Conservation (phyloP, 1,140 invertebrate species). For the Bradynema listronoti region DNA sequence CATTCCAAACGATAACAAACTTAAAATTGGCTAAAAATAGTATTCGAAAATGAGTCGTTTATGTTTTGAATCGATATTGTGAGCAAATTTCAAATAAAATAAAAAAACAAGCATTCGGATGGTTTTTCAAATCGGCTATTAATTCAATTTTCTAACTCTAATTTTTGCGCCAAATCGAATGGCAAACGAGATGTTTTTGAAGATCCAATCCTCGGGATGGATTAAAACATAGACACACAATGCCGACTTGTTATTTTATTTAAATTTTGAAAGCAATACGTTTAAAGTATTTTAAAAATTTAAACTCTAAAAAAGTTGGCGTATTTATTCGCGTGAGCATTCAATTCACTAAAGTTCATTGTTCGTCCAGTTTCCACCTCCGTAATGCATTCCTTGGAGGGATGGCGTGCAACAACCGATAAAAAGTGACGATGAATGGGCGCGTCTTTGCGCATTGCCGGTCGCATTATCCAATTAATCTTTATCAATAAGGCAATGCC, state of each 20-base stretch:
- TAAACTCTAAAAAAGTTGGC: slow-evolving; percentile 37
- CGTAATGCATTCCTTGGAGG: slow-evolving; percentile 35
- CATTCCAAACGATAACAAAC: not conserved
- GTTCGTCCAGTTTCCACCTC: slow-evolving; percentile 37
- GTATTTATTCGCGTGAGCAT: slow-evolving; percentile 40
- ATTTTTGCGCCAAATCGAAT: slow-evolving; percentile 6
- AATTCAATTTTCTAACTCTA: slow-evolving; percentile 2
- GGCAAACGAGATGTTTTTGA: too few species aligned
- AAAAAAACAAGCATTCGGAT: not conserved
- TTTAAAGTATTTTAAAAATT: slow-evolving; percentile 4
- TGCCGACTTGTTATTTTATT: too few species aligned
- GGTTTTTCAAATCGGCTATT: too few species aligned
- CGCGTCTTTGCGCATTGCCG: slow-evolving; percentile 17
- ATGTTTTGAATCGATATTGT: not conserved
- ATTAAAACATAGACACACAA: too few species aligned
- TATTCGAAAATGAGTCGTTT: too few species aligned
- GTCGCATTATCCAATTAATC: slow-evolving; percentile 24
- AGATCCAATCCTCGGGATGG: too few species aligned
- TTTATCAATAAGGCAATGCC: slow-evolving; percentile 23
- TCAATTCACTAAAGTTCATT: slow-evolving; percentile 34
- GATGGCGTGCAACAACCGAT: slow-evolving; percentile 20
- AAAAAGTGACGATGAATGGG: slow-evolving; percentile 32
- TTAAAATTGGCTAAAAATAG: not conserved
- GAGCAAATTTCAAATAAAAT: not conserved
- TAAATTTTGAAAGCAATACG: too few species aligned